Percentiles rank a stretch among this genome's conserved stretches.
phyloP scores from a whole-genome alignment of 2,888 invertebrate genomes.

The Catocala sponsa region DNA sequence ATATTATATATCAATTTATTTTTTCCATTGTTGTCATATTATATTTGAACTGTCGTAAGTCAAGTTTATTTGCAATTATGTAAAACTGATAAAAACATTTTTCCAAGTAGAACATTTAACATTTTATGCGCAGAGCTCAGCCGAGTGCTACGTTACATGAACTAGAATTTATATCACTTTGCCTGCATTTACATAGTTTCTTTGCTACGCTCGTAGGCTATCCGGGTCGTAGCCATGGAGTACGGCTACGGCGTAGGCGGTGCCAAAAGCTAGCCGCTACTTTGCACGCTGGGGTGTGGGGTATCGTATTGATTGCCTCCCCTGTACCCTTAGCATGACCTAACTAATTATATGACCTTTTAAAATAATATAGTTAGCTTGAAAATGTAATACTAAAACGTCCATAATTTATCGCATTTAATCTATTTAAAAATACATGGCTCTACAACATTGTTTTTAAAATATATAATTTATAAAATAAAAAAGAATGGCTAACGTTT shows the following conservation, averaged over 20 bases:
- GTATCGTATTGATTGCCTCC: constrained; percentile 71
- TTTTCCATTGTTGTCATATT: too few species aligned
- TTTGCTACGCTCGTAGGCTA: constrained; percentile 51
- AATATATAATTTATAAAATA: not conserved
- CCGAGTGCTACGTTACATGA: constrained; percentile 1
- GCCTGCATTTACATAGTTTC: constrained; percentile 31
- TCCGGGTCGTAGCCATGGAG: constrained; percentile 43
- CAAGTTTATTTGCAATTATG: not conserved
- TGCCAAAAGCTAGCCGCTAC: constrained; percentile 71
- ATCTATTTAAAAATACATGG: too few species aligned
- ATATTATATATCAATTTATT: too few species aligned
- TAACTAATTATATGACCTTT: constrained; percentile 58
- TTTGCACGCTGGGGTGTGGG: constrained; percentile 65
- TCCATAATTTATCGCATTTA: too few species aligned
- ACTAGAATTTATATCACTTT: constrained; percentile 16
- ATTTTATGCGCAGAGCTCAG: constrained; percentile 1
- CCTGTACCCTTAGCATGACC: constrained; percentile 60
- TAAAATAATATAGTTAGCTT: constrained; percentile 13
- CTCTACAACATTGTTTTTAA: too few species aligned
- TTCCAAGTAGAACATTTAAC: too few species aligned
- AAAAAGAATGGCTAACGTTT: not conserved
- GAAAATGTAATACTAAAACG: not conserved
- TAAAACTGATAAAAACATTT: not conserved
- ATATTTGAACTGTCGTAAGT: too few species aligned
- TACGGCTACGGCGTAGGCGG: constrained; percentile 69